These are phyloP conservation scores for Dendroctonus valens DNA, from an alignment of 1,140 invertebrate genomes.

Conservation along the genomic window DNA sequence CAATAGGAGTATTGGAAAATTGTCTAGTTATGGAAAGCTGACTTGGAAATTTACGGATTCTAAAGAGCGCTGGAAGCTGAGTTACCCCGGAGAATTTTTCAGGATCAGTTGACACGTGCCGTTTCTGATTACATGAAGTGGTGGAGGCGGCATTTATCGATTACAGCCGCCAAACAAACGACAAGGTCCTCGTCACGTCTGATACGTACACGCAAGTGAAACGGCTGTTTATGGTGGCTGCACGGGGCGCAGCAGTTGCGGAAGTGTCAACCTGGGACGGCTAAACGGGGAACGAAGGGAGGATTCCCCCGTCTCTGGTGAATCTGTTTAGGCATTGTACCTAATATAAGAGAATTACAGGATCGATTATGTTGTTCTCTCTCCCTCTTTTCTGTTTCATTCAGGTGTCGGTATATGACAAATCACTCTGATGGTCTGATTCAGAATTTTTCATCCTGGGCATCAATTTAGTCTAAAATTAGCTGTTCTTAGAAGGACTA, in stretches of 20 bases:
- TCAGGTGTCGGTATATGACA: no score
- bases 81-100: neutral
- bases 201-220: conserved; percentile 16
- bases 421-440: no score
- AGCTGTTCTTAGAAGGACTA: no score
- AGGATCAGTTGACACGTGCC: conserved; percentile 8
- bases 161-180: conserved; percentile 16
- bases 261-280: conserved; percentile 19
- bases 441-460: no score
- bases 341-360: neutral
- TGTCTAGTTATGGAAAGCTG: no score
- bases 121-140: conserved; percentile 1
- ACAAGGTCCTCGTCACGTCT: conserved; percentile 24
- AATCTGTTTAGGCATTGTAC: conserved; percentile 1
- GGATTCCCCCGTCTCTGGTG: conserved; percentile 1
- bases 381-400: no score
- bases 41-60: no score
- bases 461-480: no score
- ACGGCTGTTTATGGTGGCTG: conserved; percentile 22
- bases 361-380: no score
- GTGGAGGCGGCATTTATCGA: conserved; percentile 14
- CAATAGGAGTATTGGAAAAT: no score
- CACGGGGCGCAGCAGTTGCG: conserved; percentile 15
- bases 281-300: conserved; percentile 12
- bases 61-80: no score